These are phyloP conservation scores for Gymnocephalus cernua DNA, from an alignment of 2,113 vertebrate genomes.

Conservation along the genomic window DNA sequence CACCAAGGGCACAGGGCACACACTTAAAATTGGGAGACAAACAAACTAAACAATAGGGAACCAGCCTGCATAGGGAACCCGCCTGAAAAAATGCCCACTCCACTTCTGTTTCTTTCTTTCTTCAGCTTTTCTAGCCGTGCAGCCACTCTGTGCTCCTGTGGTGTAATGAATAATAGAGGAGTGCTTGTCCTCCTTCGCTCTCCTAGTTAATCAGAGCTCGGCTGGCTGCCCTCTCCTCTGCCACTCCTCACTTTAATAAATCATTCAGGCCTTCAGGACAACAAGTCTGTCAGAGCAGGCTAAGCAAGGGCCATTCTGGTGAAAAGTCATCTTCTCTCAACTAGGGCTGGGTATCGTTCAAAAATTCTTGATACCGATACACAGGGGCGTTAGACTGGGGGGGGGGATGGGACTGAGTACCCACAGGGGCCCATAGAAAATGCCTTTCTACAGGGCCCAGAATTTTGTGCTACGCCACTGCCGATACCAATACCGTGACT, in stretches of 20 bases:
- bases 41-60: neutral
- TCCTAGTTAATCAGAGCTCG: conserved; percentile 82
- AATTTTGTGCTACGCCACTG: no score
- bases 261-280: conserved; percentile 81
- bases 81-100: conserved; percentile 11
- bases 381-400: no score
- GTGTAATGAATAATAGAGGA: conserved; percentile 85
- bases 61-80: neutral
- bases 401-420: no score
- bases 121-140: conserved; percentile 25
- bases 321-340: conserved; percentile 31
- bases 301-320: conserved; percentile 51
- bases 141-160: conserved; percentile 55
- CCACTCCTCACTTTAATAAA: conserved; percentile 82
- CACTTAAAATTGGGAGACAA: neutral
- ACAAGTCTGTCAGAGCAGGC: conserved; percentile 65
- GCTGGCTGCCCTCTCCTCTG: conserved; percentile 79
- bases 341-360: no score
- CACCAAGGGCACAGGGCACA: conserved; percentile 36
- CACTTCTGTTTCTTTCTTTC: conserved; percentile 28
- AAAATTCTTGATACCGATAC: no score
- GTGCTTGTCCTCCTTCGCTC: conserved; percentile 82
- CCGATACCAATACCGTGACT: no score
- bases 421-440: no score
- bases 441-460: no score